Percentiles rank a stretch among this genome's conserved stretches.
These are phyloP conservation scores for Drymonia ruficornis DNA, from an alignment of 2,888 invertebrate species.

Conservation along the genomic window DNA sequence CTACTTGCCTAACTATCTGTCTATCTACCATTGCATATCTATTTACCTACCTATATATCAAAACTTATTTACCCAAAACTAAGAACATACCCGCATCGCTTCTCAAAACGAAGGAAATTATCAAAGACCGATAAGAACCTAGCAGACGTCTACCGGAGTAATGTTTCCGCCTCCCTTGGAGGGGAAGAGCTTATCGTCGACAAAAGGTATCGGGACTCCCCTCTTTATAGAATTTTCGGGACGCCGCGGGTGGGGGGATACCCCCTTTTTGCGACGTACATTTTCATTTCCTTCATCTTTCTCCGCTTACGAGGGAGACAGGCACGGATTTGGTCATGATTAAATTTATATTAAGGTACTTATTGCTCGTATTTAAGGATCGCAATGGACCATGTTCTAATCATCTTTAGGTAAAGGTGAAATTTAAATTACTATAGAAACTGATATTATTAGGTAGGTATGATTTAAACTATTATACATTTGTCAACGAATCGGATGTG, in stretches of 20 bases:
- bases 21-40: background rate
- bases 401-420: no score
- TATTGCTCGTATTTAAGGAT: background rate
- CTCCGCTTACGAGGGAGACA: slow-evolving; percentile 71
- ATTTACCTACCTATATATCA: background rate
- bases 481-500: no score
- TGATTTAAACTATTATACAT: no score
- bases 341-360: slow-evolving; percentile 7
- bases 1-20: no score
- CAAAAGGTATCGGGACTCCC: slow-evolving; percentile 77
- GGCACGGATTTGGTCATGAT: slow-evolving; percentile 52
- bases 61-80: slow-evolving; percentile 13
- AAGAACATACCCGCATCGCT: slow-evolving; percentile 50
- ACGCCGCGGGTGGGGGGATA: slow-evolving; percentile 50
- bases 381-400: no score
- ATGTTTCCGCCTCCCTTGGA: slow-evolving; percentile 63
- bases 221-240: slow-evolving; percentile 83
- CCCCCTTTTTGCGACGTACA: slow-evolving; percentile 84
- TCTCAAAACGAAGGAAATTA: slow-evolving; percentile 70
- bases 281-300: slow-evolving; percentile 85
- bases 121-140: slow-evolving; percentile 75
- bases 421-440: no score
- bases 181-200: slow-evolving; percentile 74
- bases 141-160: slow-evolving; percentile 76
- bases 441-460: no score